phyloP scores from a whole-genome alignment of 1,140 invertebrate genomes.

The Trachelipus rathkii region DNA sequence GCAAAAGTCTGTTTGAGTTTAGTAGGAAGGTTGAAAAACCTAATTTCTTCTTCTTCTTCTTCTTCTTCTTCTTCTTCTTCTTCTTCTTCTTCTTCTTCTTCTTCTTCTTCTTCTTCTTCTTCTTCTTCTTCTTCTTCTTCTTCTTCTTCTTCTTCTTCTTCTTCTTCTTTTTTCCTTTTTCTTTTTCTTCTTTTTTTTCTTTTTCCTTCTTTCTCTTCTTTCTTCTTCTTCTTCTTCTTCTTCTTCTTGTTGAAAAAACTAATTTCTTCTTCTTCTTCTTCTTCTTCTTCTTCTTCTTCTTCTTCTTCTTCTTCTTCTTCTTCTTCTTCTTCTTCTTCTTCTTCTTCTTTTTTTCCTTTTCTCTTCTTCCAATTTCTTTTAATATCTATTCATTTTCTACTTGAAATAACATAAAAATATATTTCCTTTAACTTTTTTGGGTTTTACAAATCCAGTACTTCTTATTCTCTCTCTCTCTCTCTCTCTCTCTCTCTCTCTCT shows the following conservation, averaged over 20 bases:
- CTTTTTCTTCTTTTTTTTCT: too few species aligned
- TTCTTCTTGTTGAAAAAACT: too few species aligned
- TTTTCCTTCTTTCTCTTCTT: conserved; percentile 9
- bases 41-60: conserved; percentile 9
- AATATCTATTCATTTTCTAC: too few species aligned
- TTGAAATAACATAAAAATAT: too few species aligned
- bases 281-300: conserved; percentile 9
- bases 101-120: conserved; percentile 9
- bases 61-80: conserved; percentile 9
- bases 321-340: not conserved
- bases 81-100: conserved; percentile 9
- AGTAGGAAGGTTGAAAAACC: too few species aligned
- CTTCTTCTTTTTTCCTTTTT: conserved; percentile 10
- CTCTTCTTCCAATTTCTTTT: not conserved
- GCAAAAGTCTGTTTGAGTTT: too few species aligned
- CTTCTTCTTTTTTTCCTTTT: not conserved
- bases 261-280: conserved; percentile 9
- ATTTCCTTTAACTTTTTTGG: too few species aligned
- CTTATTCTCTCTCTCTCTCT: too few species aligned
- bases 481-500: too few species aligned
- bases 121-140: conserved; percentile 9
- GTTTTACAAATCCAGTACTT: too few species aligned
- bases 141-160: conserved; percentile 9
- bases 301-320: conserved; percentile 9
- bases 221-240: conserved; percentile 9